phyloP scores from a whole-genome alignment of 2,888 invertebrate genomes.

The Byasa hedistus region DNA sequence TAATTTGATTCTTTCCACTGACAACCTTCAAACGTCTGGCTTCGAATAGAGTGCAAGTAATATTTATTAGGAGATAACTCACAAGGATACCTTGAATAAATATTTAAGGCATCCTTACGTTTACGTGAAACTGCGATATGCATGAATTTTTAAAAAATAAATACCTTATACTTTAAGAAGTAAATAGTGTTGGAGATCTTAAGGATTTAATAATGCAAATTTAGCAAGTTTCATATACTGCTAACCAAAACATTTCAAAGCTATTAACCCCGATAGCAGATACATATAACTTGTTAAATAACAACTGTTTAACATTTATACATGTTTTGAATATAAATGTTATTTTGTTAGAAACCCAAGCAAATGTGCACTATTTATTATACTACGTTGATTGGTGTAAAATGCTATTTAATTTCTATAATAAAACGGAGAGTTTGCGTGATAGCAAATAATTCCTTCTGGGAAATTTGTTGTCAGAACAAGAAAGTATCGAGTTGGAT shows the following conservation, averaged over 20 bases:
- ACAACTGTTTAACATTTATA: not conserved
- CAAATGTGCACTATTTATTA: no score
- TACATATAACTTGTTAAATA: not conserved
- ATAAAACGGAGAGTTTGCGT: no score
- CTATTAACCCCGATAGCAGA: slow-evolving; percentile 8
- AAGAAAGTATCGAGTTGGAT: no score
- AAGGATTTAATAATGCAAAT: slow-evolving; percentile 7
- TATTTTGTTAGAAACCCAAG: no score
- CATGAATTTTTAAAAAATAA: not conserved
- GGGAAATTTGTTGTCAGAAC: no score
- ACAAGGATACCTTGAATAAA: no score
- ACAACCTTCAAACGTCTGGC: not conserved
- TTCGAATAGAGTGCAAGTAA: not conserved
- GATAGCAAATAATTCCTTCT: no score
- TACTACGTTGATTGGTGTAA: no score
- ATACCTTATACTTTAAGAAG: not conserved
- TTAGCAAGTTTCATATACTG: not conserved
- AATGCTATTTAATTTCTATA: no score
- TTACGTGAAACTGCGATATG: not conserved
- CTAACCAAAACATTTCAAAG: slow-evolving; percentile 1
- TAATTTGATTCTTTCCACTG: not conserved
- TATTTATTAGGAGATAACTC: no score
- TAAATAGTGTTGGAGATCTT: not conserved
- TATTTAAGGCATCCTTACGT: no score
- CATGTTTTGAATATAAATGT: not conserved